Evolutionary conservation across 2,888 invertebrate species (phyloP), one percentile per base, ranked within the genome.

Genomic region (Leptopilina syphax): DNA sequence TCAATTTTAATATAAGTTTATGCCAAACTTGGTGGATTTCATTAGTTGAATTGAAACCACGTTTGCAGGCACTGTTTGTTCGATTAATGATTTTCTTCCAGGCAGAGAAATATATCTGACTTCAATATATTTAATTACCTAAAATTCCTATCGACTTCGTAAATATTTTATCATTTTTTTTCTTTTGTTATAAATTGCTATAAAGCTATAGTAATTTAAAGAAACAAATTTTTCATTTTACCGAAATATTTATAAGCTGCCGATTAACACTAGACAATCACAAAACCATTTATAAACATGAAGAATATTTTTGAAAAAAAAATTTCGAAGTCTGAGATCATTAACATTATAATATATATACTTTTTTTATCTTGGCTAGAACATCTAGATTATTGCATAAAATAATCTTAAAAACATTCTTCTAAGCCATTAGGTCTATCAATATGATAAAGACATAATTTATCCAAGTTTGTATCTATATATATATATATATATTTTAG

Each of bases 1-100:
- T 82, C 47, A 77, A 24, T 24, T 27, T 65, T 65, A 65, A 79
- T 70, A 81, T 78, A 76, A 67, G 77, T 79, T 70, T 81, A 76
- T 81, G 81, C 80, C 73, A 73, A 57, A 54, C 73, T 27, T 73
- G 54, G 50, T 24, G 24, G 8, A n/a, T 73, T 70, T 9, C 34
- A 27, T n/a, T 57, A 13, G 54, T 7, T 73, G n/a, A 57, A 57
- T 34, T 13, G 34, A 57, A 73, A 73, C 34, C 41, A 73, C 57
- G 73, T 10, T 57, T 41, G 73, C 34, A 73, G 73, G 73, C 73
- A 57, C 73, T 57, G 57, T 73, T 73, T 60, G 57, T 57, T 73
- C 27, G 34, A 73, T 44, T 57, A 73, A 57, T n/a, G 34, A 57
- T 54, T 73, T 54, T 50, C 47, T 50, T 50, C 10, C 73, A 73